Conservation (phyloP, 2,797 vertebrate genomes). For the Amphiprion clarkii region DNA sequence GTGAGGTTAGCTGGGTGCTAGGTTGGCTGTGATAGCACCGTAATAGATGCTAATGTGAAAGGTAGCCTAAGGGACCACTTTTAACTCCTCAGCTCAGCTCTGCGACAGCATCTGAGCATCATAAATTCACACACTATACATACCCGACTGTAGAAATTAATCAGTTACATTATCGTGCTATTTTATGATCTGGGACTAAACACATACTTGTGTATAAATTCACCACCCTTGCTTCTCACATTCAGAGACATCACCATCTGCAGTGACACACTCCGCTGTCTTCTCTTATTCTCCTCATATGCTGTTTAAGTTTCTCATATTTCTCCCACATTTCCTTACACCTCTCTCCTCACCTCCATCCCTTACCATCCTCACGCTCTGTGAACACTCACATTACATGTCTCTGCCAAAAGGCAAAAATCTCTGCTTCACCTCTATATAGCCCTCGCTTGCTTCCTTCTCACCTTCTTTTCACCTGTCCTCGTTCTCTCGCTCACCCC, state of each 20-base stretch:
- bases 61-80: conserved; percentile 25
- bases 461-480: conserved; percentile 21
- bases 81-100: conserved; percentile 47
- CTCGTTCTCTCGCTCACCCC: not conserved
- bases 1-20: conserved; percentile 3
- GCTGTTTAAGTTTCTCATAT: conserved; percentile 33
- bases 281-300: conserved; percentile 39
- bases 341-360: conserved; percentile 46
- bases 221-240: conserved; percentile 57
- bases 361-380: conserved; percentile 29
- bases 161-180: conserved; percentile 30
- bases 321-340: conserved; percentile 62
- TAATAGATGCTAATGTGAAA: conserved; percentile 46
- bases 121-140: conserved; percentile 16
- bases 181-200: conserved; percentile 49
- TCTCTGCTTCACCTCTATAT: conserved; percentile 28
- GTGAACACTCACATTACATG: conserved; percentile 44
- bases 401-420: conserved; percentile 29
- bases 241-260: conserved; percentile 58
- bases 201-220: conserved; percentile 42
- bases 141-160: conserved; percentile 8
- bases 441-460: conserved; percentile 21
- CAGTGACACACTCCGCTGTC: conserved; percentile 42
- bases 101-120: conserved; percentile 14
- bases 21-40: conserved; percentile 28